Conservation (phyloP, 2,888 invertebrate genomes). For the Lypha dubia region DNA sequence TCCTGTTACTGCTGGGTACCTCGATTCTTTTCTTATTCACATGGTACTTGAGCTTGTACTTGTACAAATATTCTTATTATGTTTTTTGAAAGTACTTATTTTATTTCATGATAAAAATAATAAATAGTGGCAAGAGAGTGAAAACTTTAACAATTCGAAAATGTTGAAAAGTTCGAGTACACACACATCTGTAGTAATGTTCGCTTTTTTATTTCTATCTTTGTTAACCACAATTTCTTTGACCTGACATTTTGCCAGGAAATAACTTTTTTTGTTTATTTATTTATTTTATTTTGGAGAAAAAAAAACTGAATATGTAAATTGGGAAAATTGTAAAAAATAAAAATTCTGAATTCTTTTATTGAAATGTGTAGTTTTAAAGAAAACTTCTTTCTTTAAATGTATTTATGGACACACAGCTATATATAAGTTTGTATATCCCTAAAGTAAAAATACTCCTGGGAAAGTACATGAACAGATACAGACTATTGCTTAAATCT, state of each 20-base stretch:
- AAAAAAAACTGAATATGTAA: background rate
- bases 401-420: background rate
- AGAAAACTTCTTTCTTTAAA: background rate
- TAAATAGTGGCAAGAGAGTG: background rate
- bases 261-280: background rate
- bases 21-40: background rate
- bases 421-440: no score
- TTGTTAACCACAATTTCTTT: constrained; percentile 2
- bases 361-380: background rate
- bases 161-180: background rate
- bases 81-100: constrained; percentile 32
- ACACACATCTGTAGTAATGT: background rate
- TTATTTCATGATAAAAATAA: constrained; percentile 15
- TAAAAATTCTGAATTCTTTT: background rate
- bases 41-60: no score
- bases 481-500: no score
- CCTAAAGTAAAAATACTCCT: background rate
- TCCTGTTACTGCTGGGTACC: background rate
- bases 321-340: background rate
- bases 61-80: background rate
- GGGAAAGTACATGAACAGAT: no score
- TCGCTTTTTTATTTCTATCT: background rate
- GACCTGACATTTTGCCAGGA: background rate
- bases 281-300: no score
- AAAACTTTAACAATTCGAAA: background rate